phyloP scores from a whole-genome alignment of 2,888 invertebrate genomes.

The Melanotus villosus region DNA sequence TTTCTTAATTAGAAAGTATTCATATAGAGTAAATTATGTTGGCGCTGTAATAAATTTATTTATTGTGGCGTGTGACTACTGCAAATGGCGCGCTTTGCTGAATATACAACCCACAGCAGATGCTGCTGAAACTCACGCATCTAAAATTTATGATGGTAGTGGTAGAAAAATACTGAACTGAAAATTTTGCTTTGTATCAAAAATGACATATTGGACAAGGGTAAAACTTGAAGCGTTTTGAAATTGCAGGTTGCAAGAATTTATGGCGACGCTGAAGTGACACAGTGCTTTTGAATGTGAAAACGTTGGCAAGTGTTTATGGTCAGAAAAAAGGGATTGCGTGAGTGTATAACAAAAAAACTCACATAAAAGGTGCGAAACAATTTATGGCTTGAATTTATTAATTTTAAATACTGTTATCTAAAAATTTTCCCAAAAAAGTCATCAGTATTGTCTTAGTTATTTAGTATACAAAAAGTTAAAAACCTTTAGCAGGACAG shows the following conservation, averaged over 20 bases:
- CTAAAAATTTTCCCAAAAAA: too few relatives aligned
- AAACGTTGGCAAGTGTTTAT: too few relatives aligned
- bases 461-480: too few relatives aligned
- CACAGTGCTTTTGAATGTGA: too few relatives aligned
- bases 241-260: slow-evolving; percentile 11
- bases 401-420: too few relatives aligned
- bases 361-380: background rate
- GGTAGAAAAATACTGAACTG: slow-evolving; percentile 13
- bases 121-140: slow-evolving; percentile 19
- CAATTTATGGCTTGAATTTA: background rate
- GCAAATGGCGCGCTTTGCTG: slow-evolving; percentile 16
- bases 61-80: slow-evolving; percentile 17
- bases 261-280: background rate
- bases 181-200: slow-evolving; percentile 21
- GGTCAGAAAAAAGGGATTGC: too few relatives aligned
- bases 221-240: slow-evolving; percentile 1
- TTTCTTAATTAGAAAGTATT: slow-evolving; percentile 21
- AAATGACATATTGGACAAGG: slow-evolving; percentile 4
- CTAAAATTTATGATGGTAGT: slow-evolving; percentile 8
- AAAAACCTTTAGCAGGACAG: too few relatives aligned
- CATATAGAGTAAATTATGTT: slow-evolving; percentile 20
- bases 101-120: slow-evolving; percentile 22
- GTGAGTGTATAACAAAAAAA: background rate
- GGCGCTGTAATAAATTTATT: slow-evolving; percentile 17
- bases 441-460: too few relatives aligned